Evolutionary conservation across 2,888 invertebrate species (phyloP).

Genomic region (Lepidonotus clava): DNA sequence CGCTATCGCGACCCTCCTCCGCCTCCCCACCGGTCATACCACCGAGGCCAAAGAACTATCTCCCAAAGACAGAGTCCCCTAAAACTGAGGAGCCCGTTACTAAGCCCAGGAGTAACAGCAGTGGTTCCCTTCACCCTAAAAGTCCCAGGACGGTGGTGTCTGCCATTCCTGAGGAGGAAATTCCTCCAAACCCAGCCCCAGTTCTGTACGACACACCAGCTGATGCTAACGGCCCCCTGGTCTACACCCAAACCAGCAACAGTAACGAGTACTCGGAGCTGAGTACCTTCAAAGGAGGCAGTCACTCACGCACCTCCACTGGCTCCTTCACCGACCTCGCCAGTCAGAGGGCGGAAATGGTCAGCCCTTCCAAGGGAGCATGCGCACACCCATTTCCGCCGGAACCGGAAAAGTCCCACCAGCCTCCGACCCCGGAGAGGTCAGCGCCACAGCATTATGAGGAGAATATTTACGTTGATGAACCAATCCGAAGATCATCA

Average conservation of each 20-base stretch:
- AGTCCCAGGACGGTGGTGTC: neutral
- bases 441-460: neutral
- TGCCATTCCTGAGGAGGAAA: neutral
- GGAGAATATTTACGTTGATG: constrained; percentile 39
- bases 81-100: neutral
- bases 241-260: neutral
- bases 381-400: neutral
- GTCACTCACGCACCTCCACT: neutral
- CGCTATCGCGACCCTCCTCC: neutral
- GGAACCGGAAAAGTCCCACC: neutral
- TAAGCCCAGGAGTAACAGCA: neutral
- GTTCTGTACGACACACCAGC: constrained; percentile 23
- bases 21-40: constrained; percentile 15
- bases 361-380: neutral
- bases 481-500: neutral
- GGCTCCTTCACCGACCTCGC: constrained; percentile 40
- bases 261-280: neutral
- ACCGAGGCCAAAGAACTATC: constrained; percentile 8
- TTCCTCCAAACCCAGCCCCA: neutral
- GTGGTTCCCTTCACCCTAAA: neutral
- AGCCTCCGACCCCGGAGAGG: neutral
- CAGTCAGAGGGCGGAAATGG: neutral
- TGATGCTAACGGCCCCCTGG: constrained; percentile 4
- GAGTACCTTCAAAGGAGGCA: neutral
- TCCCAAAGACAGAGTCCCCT: constrained; percentile 1